Evolutionary conservation across 2,888 invertebrate species (phyloP).

Genomic region (Sinelater perroti): DNA sequence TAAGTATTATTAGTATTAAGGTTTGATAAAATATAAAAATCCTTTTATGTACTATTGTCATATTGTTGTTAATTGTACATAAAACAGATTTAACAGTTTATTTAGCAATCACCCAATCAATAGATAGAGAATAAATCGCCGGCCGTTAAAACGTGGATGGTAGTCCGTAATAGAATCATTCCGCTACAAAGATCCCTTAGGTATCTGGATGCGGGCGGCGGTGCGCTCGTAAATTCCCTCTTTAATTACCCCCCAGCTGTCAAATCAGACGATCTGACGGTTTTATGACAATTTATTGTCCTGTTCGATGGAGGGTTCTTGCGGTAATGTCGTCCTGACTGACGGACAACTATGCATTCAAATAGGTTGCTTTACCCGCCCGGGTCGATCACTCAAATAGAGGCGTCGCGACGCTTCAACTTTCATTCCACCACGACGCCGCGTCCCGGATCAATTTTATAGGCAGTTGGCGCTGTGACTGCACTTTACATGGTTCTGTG

Average conservation of each 20-base stretch:
- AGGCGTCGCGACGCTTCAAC: constrained; percentile 41
- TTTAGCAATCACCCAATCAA: constrained; percentile 22
- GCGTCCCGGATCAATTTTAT: too few species aligned
- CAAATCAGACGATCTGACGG: constrained; percentile 78
- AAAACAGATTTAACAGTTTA: background rate
- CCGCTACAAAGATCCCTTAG: constrained; percentile 45
- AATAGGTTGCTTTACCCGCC: constrained; percentile 73
- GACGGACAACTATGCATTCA: constrained; percentile 80
- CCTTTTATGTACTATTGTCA: too few species aligned
- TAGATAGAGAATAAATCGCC: constrained; percentile 13
- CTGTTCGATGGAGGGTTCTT: constrained; percentile 68
- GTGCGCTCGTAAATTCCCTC: constrained; percentile 61
- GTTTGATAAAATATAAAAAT: too few species aligned
- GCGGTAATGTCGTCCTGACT: constrained; percentile 71
- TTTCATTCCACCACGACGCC: constrained; percentile 44
- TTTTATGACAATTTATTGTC: constrained; percentile 73
- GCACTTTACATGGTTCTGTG: too few species aligned
- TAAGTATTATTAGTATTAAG: too few species aligned
- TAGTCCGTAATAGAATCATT: constrained; percentile 35
- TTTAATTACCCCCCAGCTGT: constrained; percentile 65
- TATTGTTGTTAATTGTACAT: background rate
- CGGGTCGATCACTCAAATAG: constrained; percentile 45
- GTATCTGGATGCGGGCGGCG: constrained; percentile 59
- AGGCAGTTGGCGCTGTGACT: too few species aligned
- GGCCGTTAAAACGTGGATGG: constrained; percentile 22